Conservation (phyloP, 2,888 invertebrate species). For the Strigamia crassipes region DNA sequence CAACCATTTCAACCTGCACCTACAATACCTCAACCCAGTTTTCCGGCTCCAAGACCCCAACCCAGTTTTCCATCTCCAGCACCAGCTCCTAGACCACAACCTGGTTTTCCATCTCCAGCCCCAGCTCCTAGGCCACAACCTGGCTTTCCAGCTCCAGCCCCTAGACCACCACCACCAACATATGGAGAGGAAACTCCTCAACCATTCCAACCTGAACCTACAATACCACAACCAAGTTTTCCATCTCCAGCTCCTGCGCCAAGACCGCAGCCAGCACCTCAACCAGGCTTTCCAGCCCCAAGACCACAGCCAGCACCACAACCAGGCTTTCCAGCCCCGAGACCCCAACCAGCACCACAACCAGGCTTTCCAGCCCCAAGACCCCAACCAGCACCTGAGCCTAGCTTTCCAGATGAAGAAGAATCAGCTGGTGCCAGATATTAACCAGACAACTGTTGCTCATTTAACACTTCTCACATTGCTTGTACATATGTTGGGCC, state of each 20-base stretch:
- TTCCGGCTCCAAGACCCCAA: neutral
- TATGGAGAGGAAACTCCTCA: slow-evolving; percentile 13
- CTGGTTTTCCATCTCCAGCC: neutral
- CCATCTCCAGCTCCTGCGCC: neutral
- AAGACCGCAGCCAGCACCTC: neutral
- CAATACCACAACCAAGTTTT: neutral
- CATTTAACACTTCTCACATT: neutral
- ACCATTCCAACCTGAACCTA: neutral
- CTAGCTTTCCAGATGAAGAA: neutral
- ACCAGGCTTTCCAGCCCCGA: neutral
- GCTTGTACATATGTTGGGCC: neutral
- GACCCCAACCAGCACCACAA: neutral
- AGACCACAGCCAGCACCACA: neutral
- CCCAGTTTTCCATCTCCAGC: neutral
- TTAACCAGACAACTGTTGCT: slow-evolving; percentile 5
- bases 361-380: neutral
- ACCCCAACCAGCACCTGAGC: neutral
- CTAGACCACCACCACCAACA: neutral
- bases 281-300: neutral
- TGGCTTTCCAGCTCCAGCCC: neutral
- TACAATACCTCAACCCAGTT: neutral
- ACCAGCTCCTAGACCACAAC: neutral
- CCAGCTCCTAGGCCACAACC: neutral
- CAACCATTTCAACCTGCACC: slow-evolving; percentile 2
- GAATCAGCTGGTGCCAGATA: slow-evolving; percentile 31